Conservation (phyloP, 2,888 invertebrate species). For the Leptinotarsa rubiginosa region DNA sequence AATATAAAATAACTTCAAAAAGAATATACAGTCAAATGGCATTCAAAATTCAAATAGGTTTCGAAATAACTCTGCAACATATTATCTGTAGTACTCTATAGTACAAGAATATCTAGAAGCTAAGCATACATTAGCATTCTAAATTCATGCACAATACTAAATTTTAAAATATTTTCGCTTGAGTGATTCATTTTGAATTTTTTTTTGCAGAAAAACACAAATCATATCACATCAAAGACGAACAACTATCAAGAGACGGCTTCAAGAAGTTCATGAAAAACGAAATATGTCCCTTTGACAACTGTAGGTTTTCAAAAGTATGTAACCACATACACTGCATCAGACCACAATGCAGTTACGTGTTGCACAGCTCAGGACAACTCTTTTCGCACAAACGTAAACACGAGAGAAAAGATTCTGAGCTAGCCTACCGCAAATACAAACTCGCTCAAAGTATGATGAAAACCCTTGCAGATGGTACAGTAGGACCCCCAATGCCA, state of each 20-base stretch:
- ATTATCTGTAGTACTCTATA: too few species aligned
- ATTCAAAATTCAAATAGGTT: too few species aligned
- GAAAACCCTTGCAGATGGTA: constrained; percentile 70
- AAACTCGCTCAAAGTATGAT: constrained; percentile 73
- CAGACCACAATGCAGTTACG: constrained; percentile 93
- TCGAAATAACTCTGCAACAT: too few species aligned
- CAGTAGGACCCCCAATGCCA: constrained; percentile 62
- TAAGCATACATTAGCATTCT: too few species aligned
- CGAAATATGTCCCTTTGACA: constrained; percentile 90
- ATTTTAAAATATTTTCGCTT: too few species aligned
- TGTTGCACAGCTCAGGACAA: constrained; percentile 96
- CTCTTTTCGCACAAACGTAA: constrained; percentile 97
- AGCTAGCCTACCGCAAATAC: constrained; percentile 86
- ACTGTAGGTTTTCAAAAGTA: constrained; percentile 92
- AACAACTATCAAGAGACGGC: constrained; percentile 93
- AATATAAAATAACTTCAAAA: too few species aligned
- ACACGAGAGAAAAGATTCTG: constrained; percentile 94
- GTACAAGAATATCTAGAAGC: too few species aligned
- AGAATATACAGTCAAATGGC: too few species aligned
- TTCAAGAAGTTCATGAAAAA: constrained; percentile 99
- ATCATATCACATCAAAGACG: constrained; percentile 97
- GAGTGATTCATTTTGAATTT: neutral
- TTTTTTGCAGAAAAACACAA: constrained; percentile 92
- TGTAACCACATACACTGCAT: constrained; percentile 99
- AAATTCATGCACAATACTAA: too few species aligned